phyloP scores from a whole-genome alignment of 2,797 vertebrate genomes.

The Siniperca scherzeri region DNA sequence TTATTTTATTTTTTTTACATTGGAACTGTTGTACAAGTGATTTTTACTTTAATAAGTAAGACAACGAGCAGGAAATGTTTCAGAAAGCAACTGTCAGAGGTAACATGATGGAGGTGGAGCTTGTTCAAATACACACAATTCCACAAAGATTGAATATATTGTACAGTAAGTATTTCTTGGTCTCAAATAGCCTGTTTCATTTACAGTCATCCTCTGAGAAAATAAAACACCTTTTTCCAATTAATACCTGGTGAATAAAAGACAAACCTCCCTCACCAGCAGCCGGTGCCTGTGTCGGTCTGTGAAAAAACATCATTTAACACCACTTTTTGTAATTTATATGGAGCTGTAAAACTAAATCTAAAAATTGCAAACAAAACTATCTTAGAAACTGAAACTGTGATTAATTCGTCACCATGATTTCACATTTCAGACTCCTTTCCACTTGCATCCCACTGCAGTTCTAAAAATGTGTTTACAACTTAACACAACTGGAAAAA shows the following conservation, averaged over 20 bases:
- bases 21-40: background rate
- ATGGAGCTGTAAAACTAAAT: background rate
- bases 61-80: background rate
- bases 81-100: slow-evolving; percentile 1
- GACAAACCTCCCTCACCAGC: background rate
- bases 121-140: background rate
- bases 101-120: background rate
- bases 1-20: background rate
- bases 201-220: background rate
- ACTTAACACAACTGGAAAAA: background rate
- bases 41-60: background rate
- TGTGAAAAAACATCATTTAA: background rate
- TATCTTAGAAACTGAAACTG: background rate
- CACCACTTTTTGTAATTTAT: background rate
- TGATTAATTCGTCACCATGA: background rate
- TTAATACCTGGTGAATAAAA: background rate
- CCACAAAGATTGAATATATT: background rate
- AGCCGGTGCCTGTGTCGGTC: background rate
- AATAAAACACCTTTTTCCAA: background rate
- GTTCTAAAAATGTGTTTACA: background rate
- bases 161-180: background rate
- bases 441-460: too few species aligned
- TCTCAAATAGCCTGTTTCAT: background rate
- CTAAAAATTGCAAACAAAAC: background rate
- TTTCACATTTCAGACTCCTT: too few species aligned